Percentiles rank a stretch among this genome's conserved stretches.
Conservation (phyloP, 2,797 vertebrate species). For the Rachycentron canadum region DNA sequence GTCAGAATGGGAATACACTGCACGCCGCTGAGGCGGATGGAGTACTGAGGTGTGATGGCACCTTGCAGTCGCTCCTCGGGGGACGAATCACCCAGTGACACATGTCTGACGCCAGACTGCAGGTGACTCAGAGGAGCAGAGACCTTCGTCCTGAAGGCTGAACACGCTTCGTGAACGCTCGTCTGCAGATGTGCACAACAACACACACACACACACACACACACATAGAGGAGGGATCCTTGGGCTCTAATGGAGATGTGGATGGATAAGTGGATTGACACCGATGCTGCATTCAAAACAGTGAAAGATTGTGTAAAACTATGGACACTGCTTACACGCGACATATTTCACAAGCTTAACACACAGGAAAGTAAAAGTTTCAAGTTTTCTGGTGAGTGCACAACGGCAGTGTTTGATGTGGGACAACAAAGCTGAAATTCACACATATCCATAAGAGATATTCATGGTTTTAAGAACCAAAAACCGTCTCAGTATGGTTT, state of each 20-base stretch:
- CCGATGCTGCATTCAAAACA: too few relatives aligned
- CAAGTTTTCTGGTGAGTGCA: too few relatives aligned
- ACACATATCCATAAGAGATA: too few relatives aligned
- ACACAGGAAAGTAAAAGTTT: too few relatives aligned
- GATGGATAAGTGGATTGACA: too few relatives aligned
- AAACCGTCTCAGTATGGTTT: too few relatives aligned
- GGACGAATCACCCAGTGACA: conserved; percentile 27
- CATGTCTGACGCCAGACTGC: conserved; percentile 42
- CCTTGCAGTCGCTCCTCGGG: conserved; percentile 6
- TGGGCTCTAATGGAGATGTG: background rate
- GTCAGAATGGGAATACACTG: background rate
- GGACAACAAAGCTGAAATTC: too few relatives aligned
- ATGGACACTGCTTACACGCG: too few relatives aligned
- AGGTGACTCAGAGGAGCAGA: conserved; percentile 31
- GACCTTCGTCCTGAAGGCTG: conserved; percentile 46
- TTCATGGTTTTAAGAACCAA: too few relatives aligned
- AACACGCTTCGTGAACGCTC: conserved; percentile 2
- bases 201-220: background rate
- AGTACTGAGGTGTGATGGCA: conserved; percentile 47
- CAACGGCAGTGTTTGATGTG: too few relatives aligned
- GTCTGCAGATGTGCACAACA: background rate
- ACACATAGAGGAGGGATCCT: background rate
- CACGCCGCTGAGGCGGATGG: background rate
- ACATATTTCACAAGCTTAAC: too few relatives aligned
- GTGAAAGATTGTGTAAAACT: too few relatives aligned